Conservation (phyloP, 2,113 vertebrate genomes). For the Prinia subflava region DNA sequence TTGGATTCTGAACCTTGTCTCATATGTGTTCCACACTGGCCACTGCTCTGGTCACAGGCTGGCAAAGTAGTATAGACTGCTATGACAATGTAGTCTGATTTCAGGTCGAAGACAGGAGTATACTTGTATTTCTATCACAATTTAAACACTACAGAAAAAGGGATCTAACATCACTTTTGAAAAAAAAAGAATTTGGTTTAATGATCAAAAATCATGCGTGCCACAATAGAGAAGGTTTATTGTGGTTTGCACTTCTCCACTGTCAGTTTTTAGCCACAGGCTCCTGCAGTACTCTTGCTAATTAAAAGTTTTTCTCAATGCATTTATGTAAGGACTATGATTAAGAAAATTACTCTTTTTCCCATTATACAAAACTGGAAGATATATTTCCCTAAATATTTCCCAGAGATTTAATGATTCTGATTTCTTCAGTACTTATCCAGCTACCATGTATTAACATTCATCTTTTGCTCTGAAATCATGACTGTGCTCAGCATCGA, state of each 20-base stretch:
- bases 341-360: not conserved
- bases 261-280: not conserved
- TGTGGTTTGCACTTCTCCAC: not conserved
- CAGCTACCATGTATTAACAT: not conserved
- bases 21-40: not conserved
- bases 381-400: not conserved
- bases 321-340: not conserved
- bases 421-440: not conserved
- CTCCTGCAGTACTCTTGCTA: not conserved
- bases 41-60: not conserved
- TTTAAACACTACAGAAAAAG: not conserved
- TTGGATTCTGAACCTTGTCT: not conserved
- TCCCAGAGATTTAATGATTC: not conserved
- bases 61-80: not conserved
- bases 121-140: not conserved
- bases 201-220: not conserved
- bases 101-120: not conserved
- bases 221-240: not conserved
- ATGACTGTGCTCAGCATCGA: not conserved
- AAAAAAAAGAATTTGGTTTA: not conserved
- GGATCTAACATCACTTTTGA: not conserved
- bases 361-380: not conserved
- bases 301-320: not conserved
- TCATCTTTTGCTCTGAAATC: not conserved
- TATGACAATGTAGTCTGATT: not conserved